Percentiles rank a stretch among this genome's conserved stretches.
phyloP scores from a whole-genome alignment of 2,113 vertebrate species.

The Lycaon pictus region DNA sequence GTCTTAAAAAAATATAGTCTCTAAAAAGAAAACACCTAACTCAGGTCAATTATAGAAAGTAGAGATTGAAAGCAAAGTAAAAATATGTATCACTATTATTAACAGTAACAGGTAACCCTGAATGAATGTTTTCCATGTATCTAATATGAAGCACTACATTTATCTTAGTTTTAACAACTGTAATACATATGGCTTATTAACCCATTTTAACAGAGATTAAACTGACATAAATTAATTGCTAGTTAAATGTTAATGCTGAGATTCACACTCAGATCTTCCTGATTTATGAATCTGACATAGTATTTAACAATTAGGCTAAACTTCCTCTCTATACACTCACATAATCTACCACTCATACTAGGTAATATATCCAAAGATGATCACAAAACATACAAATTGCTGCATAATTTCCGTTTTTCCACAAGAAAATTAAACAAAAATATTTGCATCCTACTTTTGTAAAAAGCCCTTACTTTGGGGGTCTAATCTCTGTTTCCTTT shows the following conservation, averaged over 20 bases:
- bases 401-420: not conserved
- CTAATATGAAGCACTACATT: not conserved
- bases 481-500: not conserved
- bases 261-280: not conserved
- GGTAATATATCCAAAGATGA: not conserved
- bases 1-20: not conserved
- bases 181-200: not conserved
- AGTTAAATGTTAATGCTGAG: not conserved
- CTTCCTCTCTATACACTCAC: not conserved
- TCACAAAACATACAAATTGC: rapidly evolving
- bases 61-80: not conserved
- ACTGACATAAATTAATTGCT: not conserved
- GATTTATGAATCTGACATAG: not conserved
- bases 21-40: not conserved
- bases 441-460: not conserved
- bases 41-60: not conserved
- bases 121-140: not conserved
- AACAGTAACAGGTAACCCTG: not conserved
- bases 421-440: not conserved
- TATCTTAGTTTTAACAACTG: not conserved
- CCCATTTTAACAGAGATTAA: not conserved
- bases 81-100: not conserved
- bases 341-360: not conserved
- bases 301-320: not conserved
- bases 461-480: not conserved